Evolutionary conservation across 2,797 vertebrate species (phyloP).

Genomic region (Rhynchotus rufescens): DNA sequence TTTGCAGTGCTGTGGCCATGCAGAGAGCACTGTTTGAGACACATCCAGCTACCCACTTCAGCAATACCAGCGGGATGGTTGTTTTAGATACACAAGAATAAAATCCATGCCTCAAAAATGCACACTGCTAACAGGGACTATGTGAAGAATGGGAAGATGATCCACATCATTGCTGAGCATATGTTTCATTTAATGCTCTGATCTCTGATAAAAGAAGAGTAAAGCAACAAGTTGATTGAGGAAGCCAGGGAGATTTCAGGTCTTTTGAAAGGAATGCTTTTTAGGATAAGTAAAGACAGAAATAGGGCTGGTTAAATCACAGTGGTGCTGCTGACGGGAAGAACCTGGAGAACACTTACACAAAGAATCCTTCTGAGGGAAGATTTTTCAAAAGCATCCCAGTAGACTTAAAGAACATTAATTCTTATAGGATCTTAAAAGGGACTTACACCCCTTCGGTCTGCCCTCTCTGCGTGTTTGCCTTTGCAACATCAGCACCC

Average conservation of each 20-base stretch:
- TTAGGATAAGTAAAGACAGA: neutral
- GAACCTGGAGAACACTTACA: constrained; percentile 19
- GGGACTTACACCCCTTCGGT: constrained; percentile 1
- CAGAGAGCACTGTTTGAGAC: neutral
- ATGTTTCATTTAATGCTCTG: neutral
- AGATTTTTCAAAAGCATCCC: constrained; percentile 16
- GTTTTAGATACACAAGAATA: neutral
- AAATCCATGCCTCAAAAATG: neutral
- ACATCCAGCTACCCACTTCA: neutral
- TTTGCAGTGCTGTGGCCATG: neutral
- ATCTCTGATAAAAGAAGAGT: neutral
- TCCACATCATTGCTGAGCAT: neutral
- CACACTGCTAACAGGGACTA: neutral
- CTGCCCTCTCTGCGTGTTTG: constrained; percentile 23
- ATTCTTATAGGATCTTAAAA: constrained; percentile 21
- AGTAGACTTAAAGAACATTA: neutral
- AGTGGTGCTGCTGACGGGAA: neutral
- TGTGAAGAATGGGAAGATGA: neutral
- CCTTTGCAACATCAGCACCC: constrained; percentile 42
- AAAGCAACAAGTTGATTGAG: neutral
- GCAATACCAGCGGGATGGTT: neutral
- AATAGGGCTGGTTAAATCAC: neutral
- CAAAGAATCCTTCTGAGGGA: constrained; percentile 25
- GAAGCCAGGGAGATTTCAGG: neutral
- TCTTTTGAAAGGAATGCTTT: constrained; percentile 13